Evolutionary conservation across 1,140 invertebrate species (phyloP).

Genomic region (Nymphalis io): DNA sequence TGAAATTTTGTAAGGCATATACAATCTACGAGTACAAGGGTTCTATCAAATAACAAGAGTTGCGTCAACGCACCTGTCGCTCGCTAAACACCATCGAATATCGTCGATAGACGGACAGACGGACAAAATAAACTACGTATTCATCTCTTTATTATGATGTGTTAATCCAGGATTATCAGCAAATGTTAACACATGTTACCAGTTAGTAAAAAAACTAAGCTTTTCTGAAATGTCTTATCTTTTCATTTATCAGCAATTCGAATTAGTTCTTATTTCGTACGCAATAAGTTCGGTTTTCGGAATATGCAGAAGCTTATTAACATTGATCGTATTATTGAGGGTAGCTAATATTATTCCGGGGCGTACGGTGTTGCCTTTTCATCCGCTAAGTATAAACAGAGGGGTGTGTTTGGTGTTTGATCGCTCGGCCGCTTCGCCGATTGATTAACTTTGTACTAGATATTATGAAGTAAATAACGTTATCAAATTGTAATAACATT

Average conservation of each 20-base stretch:
- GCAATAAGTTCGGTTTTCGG: conserved; percentile 46
- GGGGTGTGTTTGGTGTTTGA: conserved; percentile 75
- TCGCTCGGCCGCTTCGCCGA: conserved; percentile 65
- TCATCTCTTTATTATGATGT: conserved; percentile 81
- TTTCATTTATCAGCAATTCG: conserved; percentile 25
- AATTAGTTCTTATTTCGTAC: conserved; percentile 40
- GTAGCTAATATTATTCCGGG: conserved; percentile 79
- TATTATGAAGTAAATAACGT: conserved; percentile 50
- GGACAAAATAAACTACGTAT: conserved; percentile 74
- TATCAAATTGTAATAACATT: conserved; percentile 41
- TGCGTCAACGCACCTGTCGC: conserved; percentile 68
- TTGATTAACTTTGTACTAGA: conserved; percentile 74
- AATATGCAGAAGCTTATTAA: conserved; percentile 32
- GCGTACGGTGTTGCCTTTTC: conserved; percentile 79
- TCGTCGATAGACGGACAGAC: conserved; percentile 72
- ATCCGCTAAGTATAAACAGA: conserved; percentile 79
- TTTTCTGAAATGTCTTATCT: conserved; percentile 44
- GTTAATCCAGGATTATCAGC: conserved; percentile 79
- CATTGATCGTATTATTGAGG: conserved; percentile 72
- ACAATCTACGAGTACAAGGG: conserved; percentile 3
- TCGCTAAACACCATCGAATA: conserved; percentile 67
- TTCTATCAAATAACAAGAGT: conserved; percentile 63
- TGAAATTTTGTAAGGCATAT: conserved; percentile 13
- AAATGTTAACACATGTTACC: conserved; percentile 81
- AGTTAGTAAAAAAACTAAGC: conserved; percentile 69